Conservation (phyloP, 2,113 vertebrate species). For the Eleginops maclovinus region DNA sequence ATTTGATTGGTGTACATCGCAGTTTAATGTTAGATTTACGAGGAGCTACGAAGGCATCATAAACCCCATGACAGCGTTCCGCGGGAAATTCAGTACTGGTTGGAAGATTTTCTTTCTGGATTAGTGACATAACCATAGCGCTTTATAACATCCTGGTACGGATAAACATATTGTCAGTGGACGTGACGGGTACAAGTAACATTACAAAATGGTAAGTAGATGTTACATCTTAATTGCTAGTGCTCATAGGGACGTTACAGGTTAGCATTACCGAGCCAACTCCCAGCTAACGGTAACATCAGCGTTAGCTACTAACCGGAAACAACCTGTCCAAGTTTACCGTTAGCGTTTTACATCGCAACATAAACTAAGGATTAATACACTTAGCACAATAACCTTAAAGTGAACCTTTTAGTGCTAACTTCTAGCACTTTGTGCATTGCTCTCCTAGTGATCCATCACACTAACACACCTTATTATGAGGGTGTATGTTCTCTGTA, state of each 20-base stretch:
- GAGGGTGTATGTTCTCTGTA: too few species aligned
- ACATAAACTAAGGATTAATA: neutral
- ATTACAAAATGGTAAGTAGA: slow-evolving; percentile 62
- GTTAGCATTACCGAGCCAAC: slow-evolving; percentile 1
- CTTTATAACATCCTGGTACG: neutral
- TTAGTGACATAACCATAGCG: neutral
- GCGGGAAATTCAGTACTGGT: slow-evolving; percentile 70
- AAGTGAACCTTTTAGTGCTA: too few species aligned
- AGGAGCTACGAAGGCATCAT: neutral
- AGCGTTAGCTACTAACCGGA: neutral
- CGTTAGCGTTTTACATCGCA: neutral
- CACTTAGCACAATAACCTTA: too few species aligned
- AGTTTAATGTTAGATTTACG: neutral
- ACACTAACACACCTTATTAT: too few species aligned
- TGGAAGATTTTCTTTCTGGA: neutral
- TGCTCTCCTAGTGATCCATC: too few species aligned
- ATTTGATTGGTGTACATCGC: neutral
- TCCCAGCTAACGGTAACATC: neutral
- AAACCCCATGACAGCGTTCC: neutral
- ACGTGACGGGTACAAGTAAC: neutral
- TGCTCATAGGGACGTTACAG: neutral
- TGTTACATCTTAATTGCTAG: neutral
- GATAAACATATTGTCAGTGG: neutral
- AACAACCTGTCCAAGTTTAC: neutral
- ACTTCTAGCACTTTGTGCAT: too few species aligned